Percentiles rank a stretch among this genome's conserved stretches.
These are phyloP conservation scores for Parapsyche elsis DNA, from an alignment of 1,140 invertebrate species.

Conservation along the genomic window DNA sequence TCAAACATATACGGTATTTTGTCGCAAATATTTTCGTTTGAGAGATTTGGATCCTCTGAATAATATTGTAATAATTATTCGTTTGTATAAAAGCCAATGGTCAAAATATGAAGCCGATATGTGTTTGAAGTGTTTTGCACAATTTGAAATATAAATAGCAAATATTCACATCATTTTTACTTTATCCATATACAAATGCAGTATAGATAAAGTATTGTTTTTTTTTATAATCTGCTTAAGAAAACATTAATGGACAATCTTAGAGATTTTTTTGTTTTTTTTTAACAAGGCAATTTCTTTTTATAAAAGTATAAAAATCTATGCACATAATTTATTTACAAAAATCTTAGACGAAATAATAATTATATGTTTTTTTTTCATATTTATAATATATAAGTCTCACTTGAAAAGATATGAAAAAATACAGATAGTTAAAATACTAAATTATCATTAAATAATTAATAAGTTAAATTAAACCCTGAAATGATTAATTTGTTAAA, in stretches of 20 bases:
- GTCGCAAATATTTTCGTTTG: background rate
- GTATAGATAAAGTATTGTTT: background rate
- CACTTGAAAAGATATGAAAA: conserved; percentile 16
- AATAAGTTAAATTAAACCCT: too few species aligned
- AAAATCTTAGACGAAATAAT: background rate
- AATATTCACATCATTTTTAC: conserved; percentile 11
- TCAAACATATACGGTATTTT: background rate
- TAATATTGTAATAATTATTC: background rate
- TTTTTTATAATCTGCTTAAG: conserved; percentile 23
- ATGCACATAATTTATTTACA: conserved; percentile 44
- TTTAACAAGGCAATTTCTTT: conserved; percentile 47
- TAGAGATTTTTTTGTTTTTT: conserved; percentile 47
- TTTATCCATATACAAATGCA: background rate
- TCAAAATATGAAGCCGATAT: background rate
- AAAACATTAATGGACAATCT: conserved; percentile 49
- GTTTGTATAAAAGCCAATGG: too few species aligned
- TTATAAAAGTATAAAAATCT: conserved; percentile 54
- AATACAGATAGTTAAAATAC: background rate
- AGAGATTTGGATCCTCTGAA: background rate
- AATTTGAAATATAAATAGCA: conserved; percentile 9
- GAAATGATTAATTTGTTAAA: too few species aligned
- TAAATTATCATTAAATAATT: too few species aligned
- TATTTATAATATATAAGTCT: background rate
- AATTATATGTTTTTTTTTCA: background rate
- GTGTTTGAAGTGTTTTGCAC: background rate